Evolutionary conservation across 92 coral and sea anemone genomes (phyloP).

Genomic region (Siderastrea siderea): DNA sequence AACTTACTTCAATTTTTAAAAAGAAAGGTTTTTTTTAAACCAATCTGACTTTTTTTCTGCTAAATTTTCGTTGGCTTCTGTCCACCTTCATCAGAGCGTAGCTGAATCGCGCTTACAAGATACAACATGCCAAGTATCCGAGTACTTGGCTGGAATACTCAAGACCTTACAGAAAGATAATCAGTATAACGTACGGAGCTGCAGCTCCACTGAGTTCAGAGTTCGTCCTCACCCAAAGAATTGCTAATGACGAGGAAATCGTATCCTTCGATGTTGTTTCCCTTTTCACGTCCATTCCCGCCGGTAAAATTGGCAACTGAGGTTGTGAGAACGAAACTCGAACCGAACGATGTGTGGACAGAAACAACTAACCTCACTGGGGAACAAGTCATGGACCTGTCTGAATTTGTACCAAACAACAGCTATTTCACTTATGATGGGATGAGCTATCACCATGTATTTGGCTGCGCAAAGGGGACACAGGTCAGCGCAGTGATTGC

Average conservation of each 20-base stretch:
- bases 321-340: neutral
- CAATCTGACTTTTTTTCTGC: too few relatives aligned
- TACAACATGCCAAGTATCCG: too few relatives aligned
- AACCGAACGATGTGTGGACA: too few relatives aligned
- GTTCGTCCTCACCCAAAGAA: neutral
- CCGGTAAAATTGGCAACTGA: neutral
- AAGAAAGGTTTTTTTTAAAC: too few relatives aligned
- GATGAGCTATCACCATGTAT: neutral
- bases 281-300: neutral
- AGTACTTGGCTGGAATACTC: too few relatives aligned
- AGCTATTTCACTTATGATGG: neutral
- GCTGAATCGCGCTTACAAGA: too few relatives aligned
- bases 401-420: neutral
- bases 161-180: neutral
- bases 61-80: too few relatives aligned
- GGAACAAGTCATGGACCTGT: neutral
- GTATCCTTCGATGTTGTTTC: neutral
- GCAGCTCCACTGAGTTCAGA: neutral
- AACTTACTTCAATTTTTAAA: too few relatives aligned
- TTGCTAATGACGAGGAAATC: neutral
- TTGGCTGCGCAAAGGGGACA: neutral
- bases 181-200: neutral
- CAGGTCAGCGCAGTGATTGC: neutral
- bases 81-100: too few relatives aligned
- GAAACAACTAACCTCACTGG: neutral